A percentile compares a stretch with the other conserved stretches of the same genome.
Evolutionary conservation across 2,888 invertebrate species (phyloP).

Genomic region (Nebria salina): DNA sequence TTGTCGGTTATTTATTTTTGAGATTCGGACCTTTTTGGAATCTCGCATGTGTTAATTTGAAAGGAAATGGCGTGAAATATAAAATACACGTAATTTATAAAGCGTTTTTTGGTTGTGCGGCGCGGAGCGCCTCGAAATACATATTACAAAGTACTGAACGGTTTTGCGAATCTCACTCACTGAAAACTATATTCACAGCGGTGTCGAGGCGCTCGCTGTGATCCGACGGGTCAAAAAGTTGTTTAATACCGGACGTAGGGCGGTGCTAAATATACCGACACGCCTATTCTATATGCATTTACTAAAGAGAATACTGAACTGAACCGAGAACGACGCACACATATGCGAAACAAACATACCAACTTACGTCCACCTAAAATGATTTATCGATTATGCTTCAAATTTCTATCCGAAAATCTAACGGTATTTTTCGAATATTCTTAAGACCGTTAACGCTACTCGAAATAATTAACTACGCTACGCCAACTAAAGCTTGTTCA

Average conservation of each 20-base stretch:
- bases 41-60: neutral
- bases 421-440: neutral
- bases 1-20: neutral
- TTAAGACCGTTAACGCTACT: neutral
- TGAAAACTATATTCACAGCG: conserved; percentile 1
- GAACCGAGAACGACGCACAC: neutral
- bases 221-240: conserved; percentile 15
- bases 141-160: neutral
- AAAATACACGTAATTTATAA: neutral
- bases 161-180: neutral
- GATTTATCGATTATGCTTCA: neutral
- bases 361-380: neutral
- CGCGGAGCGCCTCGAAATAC: neutral
- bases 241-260: conserved; percentile 10
- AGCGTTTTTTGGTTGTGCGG: neutral
- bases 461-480: neutral
- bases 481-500: neutral
- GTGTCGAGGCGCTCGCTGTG: neutral
- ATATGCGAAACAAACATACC: conserved; percentile 1
- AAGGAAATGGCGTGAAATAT: neutral
- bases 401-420: neutral
- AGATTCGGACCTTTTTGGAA: neutral
- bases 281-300: conserved; percentile 1
- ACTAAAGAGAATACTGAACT: neutral
- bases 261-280: conserved; percentile 5